These are phyloP conservation scores for Xiphorhynchus elegans DNA, from an alignment of 2,113 vertebrate species.

Conservation along the genomic window DNA sequence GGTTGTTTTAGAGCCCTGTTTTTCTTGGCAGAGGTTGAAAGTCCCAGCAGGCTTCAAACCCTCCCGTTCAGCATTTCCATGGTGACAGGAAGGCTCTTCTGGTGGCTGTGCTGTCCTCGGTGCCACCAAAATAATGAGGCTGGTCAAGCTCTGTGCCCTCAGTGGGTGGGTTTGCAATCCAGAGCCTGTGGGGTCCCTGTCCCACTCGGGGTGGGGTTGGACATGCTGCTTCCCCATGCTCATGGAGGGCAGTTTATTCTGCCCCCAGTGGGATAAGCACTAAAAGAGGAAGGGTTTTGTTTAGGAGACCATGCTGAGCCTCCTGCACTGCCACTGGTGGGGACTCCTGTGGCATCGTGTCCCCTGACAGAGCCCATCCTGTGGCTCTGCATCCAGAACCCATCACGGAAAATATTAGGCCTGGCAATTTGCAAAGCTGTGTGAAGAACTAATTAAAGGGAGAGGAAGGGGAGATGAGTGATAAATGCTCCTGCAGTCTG, in stretches of 20 bases:
- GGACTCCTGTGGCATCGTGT: background rate
- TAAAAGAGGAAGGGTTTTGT: background rate
- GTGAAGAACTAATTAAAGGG: background rate
- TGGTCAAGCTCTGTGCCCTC: background rate
- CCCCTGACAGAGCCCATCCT: background rate
- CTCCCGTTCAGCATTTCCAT: constrained; percentile 38
- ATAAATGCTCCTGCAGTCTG: background rate
- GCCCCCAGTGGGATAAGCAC: background rate
- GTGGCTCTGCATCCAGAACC: background rate
- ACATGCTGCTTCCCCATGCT: fast-evolving
- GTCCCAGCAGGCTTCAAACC: background rate
- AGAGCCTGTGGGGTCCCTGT: background rate
- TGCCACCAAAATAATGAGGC: background rate
- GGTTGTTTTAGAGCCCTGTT: background rate
- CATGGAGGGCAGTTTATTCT: background rate
- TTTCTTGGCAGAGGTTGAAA: background rate
- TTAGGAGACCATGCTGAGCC: background rate
- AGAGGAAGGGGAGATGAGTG: background rate
- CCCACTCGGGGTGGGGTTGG: background rate
- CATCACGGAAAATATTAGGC: fast-evolving
- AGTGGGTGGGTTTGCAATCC: background rate
- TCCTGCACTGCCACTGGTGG: background rate
- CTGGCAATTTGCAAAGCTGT: background rate
- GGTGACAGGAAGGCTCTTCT: background rate
- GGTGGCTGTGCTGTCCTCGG: background rate